Percentiles rank a stretch among this genome's conserved stretches.
Conservation (phyloP, 2,888 invertebrate genomes). For the Smittia sp. region DNA sequence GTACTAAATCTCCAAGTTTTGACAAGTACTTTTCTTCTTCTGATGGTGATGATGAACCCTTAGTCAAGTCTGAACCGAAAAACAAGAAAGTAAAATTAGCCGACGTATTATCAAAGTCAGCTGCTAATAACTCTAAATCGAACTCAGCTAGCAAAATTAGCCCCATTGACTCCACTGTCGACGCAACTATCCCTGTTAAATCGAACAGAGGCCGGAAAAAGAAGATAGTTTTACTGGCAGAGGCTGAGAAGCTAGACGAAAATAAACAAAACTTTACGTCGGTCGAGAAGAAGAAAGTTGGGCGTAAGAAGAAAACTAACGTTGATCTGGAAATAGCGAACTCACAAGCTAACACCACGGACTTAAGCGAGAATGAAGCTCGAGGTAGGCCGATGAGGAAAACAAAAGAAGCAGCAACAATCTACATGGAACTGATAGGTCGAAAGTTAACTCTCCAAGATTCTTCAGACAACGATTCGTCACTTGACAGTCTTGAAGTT, state of each 20-base stretch:
- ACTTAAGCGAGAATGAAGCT: constrained; percentile 44
- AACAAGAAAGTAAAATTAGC: constrained; percentile 38
- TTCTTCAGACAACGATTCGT: constrained; percentile 61
- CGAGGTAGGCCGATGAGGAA: constrained; percentile 61
- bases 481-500: constrained; percentile 65
- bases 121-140: not conserved
- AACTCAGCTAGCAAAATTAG: not conserved
- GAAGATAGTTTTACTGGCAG: not conserved
- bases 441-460: constrained; percentile 65
- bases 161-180: not conserved
- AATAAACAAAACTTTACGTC: constrained; percentile 45
- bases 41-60: constrained; percentile 56
- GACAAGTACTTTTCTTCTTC: constrained; percentile 53
- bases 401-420: constrained; percentile 72
- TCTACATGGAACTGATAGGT: constrained; percentile 71
- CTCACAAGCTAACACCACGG: constrained; percentile 43
- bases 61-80: constrained; percentile 47
- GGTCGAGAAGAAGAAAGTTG: constrained; percentile 45
- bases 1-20: constrained; percentile 14
- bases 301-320: constrained; percentile 51
- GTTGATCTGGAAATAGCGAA: constrained; percentile 44
- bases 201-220: constrained; percentile 29
- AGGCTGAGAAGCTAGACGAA: constrained; percentile 45
- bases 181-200: constrained; percentile 3
- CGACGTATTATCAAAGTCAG: not conserved